Base-by-base conservation (phyloP, 2,113 vertebrate species). In the Scatophagus argus region DNA sequence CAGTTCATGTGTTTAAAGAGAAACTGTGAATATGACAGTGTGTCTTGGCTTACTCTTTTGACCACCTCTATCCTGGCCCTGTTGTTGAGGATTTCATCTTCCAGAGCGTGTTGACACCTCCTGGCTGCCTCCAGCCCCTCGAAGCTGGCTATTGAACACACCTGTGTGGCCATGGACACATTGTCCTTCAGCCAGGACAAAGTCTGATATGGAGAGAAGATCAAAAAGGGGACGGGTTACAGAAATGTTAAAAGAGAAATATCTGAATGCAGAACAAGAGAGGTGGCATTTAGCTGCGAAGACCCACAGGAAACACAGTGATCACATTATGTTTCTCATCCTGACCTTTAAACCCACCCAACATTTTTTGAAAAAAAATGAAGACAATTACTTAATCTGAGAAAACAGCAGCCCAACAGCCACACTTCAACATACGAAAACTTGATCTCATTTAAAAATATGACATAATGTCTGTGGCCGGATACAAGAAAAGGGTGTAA, bases 161-260 rank as follows among this genome's bases (percentile, higher is more conserved):
- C 82, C 61, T 93, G 84, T 6, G 89, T 87, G 32, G 92, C 74
- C 49, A 82, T 81, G 75, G 81, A 82, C 21, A 88, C 46, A 0
- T 79, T 93, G 43, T 94, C 92, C 74, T 94, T 95, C 47, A 95
- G 91, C 94, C 94, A 95, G 64, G 91, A 90, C 83, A 95, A 86
- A 58, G 93, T 95, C 94, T 95, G 77, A 47, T 38, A 64, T n/a
- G 49, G 43, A 70, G 6, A 63, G 27, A 5, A 52, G 52, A 64
- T n/a, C 6, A 59, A 47, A 71, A 39, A 52, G 36, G 11, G 16
- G 67, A 43, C 27, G 5, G 6, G 44, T 69, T 77, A 43, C 55
- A 65, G 23, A 46, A 31, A n/a, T 38, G 44, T n/a, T n/a, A 38
- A 51, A 8, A 43, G 27, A 11, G 16, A 19, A 49, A 17, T 43